Base-by-base conservation (phyloP, 2,113 vertebrate species). In the Piprites chloris region DNA sequence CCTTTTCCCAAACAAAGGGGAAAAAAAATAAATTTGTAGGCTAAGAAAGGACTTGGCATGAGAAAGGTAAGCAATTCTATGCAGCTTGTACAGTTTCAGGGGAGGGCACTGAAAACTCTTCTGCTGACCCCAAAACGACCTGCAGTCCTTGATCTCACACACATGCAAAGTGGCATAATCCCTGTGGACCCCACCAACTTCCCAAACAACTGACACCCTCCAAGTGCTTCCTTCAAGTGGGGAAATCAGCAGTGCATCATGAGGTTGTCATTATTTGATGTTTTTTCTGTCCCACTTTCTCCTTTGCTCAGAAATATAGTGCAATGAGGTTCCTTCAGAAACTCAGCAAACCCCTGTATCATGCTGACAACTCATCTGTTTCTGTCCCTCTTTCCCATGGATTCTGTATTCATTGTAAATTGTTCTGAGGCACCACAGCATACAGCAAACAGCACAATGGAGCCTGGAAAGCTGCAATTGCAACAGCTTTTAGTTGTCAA, bases 401-500 rank as follows among this genome's bases (percentile, higher is more conserved):
- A 93, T 94, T 80, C 85, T 87, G 63, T 69, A 88, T 92, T 95
- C 83, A 72, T 41, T 92, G 35, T 24, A 53, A 68, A 79, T 39
- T 72, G 44, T 74, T 81, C 68, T 58, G 91, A 91, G 87, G 85
- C 85, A 88, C 39, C 67, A 63, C 4, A 2, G 47, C 61, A 18
- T 16, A 33, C 41, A 85, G 66, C 47, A 53, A 11, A 14, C 15
- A 66, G 42, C 46, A 30, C 53, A 63, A 26, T 9, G 33, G 77
- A 96, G 94, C 74, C 83, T 50, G 66, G 85, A 80, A 91, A 95
- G 83, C 59, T 92, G 87, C 59, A 77, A 53, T 68, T 73, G 59
- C 58, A 55, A 63, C 69, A 89, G 72, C 46, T 94, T 93, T 87
- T 87, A 95, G 77, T 55, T 95, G 80, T 95, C 90, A 95, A 90